A percentile compares a stretch with the other conserved stretches of the same genome.
phyloP scores from a whole-genome alignment of 1,140 invertebrate species.

The Camponotus pennsylvanicus region DNA sequence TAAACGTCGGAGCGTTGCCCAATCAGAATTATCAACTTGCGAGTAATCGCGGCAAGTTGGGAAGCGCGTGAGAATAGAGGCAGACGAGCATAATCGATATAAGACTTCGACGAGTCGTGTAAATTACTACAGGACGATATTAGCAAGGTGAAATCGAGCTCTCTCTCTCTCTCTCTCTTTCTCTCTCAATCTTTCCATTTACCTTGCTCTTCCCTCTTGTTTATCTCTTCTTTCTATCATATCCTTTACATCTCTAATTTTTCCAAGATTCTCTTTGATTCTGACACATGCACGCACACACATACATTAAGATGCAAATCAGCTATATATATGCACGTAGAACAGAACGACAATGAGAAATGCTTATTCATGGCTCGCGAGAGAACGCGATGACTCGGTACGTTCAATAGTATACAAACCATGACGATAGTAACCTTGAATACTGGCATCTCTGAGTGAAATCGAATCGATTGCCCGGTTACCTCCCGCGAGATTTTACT shows the following conservation, averaged over 20 bases:
- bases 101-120: constrained; percentile 70
- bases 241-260: constrained; percentile 9
- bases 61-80: constrained; percentile 66
- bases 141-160: constrained; percentile 74
- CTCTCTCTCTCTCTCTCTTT: constrained; percentile 64
- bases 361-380: constrained; percentile 4
- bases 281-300: background rate
- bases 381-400: constrained; percentile 39
- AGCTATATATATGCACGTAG: background rate
- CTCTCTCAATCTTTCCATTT: background rate
- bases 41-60: constrained; percentile 62
- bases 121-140: constrained; percentile 74
- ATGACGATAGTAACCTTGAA: constrained; percentile 44
- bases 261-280: background rate
- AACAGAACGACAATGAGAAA: background rate
- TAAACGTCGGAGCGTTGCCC: constrained; percentile 89
- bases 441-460: constrained; percentile 57
- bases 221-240: background rate
- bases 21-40: constrained; percentile 66
- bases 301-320: background rate
- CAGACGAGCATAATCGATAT: constrained; percentile 12
- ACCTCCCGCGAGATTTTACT: constrained; percentile 20
- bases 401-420: constrained; percentile 25
- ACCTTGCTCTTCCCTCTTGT: background rate
- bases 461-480: constrained; percentile 63